Conservation (phyloP, 2,888 invertebrate species). For the Lymantria dispar region DNA sequence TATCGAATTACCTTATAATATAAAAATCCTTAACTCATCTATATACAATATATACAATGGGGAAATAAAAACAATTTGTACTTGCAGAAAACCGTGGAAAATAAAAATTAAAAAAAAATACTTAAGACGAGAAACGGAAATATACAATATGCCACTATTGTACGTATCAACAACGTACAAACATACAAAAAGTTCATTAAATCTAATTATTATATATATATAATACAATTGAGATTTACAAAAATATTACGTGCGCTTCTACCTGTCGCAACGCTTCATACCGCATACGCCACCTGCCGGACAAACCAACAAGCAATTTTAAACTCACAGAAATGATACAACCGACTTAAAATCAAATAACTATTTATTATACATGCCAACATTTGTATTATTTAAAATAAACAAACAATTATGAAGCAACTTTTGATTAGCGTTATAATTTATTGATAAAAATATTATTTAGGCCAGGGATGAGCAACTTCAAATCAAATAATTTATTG, state of each 20-base stretch:
- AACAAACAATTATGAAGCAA: constrained; percentile 5
- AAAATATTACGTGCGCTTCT: constrained; percentile 54
- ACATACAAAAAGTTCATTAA: constrained; percentile 48
- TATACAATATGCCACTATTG: constrained; percentile 55
- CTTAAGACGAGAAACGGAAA: constrained; percentile 61
- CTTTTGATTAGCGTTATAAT: no score
- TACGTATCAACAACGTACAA: constrained; percentile 32
- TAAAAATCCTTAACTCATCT: constrained; percentile 59
- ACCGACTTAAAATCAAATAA: constrained; percentile 12
- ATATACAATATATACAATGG: constrained; percentile 82
- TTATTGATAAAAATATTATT: no score
- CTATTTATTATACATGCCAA: constrained; percentile 24
- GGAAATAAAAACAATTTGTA: constrained; percentile 83
- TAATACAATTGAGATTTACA: constrained; percentile 70
- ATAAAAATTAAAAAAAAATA: constrained; percentile 52
- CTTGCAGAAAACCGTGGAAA: constrained; percentile 80
- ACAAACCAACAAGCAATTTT: constrained; percentile 34
- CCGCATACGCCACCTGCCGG: constrained; percentile 51
- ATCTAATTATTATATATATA: constrained; percentile 43
- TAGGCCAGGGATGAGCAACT: no score
- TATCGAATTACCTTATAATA: constrained; percentile 57
- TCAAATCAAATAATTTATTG: no score
- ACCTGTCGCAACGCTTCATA: constrained; percentile 63
- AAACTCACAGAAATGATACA: constrained; percentile 25
- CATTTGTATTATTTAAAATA: constrained; percentile 10